Base-by-base conservation (phyloP, 2,113 vertebrate species). In the Pelecanus crispus region DNA sequence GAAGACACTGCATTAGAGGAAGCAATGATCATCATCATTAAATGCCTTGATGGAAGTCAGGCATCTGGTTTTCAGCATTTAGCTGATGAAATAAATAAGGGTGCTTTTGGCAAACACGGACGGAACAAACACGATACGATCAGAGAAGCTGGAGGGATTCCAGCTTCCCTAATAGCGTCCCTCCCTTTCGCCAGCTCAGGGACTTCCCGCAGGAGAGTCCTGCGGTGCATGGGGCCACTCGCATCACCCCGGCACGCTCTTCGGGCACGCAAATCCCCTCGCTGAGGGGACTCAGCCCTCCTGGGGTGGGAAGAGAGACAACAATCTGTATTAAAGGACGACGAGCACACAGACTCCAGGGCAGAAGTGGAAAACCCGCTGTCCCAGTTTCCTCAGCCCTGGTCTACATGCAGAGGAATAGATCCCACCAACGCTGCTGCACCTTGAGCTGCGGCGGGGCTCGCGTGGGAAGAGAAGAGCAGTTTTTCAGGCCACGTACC, bases 61-160 rank as follows among this genome's bases (percentile, higher is more conserved):
- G 94, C 94, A 95, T 91, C 88, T 90, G 94, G 44, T 92, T 88
- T 95, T 47, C 88, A 71, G 90, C 78, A 31, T 92, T 94, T 93
- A 83, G 93, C 90, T 97, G 96, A 95, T 86, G 86, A 96, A 96
- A 92, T 92, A 97, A 95, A 96, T 49, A 85, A 97, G 93, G 95
- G 88, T 95, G 97, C 94, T 94, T 90, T 52, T 94, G 94, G 92
- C 90, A 82, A 82, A 80, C 55, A n/a, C 2, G 0, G 49, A 73
- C 55, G 84, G 92, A 96, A 89, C 95, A 98, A 98, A 97, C 97
- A 95, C 38, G 83, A 93, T 83, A 72, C 58, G 58, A 97, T 75
- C 38, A 63, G 66, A 56, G 71, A 58, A 66, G 66, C 80, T 95
- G 96, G 96, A 96, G 77, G 58, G 75, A 63, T 73, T 97, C 95